Evolutionary conservation across 1,140 invertebrate species (phyloP).

Genomic region (Thalassaphorura encarpata): DNA sequence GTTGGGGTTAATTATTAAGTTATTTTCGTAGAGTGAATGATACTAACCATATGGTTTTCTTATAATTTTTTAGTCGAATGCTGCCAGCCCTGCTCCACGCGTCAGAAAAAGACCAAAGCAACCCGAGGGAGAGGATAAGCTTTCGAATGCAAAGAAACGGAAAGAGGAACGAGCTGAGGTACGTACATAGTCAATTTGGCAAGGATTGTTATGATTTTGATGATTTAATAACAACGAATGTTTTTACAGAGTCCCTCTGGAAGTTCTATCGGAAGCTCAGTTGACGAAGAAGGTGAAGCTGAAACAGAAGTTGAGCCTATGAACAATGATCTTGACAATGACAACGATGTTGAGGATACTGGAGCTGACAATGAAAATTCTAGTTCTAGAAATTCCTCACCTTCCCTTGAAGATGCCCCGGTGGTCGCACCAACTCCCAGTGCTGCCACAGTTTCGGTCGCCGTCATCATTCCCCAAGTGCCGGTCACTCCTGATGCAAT

Average conservation of each 20-base stretch:
- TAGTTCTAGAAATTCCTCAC: constrained; percentile 31
- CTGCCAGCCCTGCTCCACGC: constrained; percentile 47
- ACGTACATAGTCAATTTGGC: no score
- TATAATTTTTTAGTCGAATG: constrained; percentile 42
- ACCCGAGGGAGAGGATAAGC: constrained; percentile 50
- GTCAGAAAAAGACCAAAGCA: constrained; percentile 54
- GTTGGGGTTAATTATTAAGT: no score
- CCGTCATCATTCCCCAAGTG: neutral
- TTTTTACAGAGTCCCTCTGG: constrained; percentile 61
- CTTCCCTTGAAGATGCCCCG: constrained; percentile 8
- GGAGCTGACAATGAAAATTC: constrained; percentile 32
- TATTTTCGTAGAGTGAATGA: no score
- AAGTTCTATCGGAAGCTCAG: constrained; percentile 49
- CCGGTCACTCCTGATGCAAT: no score
- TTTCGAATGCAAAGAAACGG: constrained; percentile 51
- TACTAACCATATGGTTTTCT: no score
- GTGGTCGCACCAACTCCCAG: neutral
- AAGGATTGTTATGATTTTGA: no score
- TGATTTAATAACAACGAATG: no score
- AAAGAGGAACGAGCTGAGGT: constrained; percentile 49
- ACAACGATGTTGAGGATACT: constrained; percentile 59
- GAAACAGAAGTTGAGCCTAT: no score
- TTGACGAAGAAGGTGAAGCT: constrained; percentile 31
- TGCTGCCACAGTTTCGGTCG: no score
- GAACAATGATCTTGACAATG: no score